These are phyloP conservation scores for Neoascia interrupta DNA, from an alignment of 2,888 invertebrate genomes.

Conservation along the genomic window DNA sequence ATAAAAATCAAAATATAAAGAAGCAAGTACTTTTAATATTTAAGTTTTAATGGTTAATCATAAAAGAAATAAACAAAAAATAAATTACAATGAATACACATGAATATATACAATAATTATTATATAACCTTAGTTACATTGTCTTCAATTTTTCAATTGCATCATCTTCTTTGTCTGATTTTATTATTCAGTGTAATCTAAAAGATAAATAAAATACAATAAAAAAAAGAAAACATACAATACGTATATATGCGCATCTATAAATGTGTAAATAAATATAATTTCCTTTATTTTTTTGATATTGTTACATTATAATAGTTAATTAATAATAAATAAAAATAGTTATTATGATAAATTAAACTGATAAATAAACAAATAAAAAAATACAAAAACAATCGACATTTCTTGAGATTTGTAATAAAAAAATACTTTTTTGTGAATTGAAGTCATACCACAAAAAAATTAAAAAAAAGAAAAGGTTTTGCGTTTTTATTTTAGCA, in stretches of 20 bases:
- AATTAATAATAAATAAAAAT: slow-evolving; percentile 54
- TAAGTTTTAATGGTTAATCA: slow-evolving; percentile 36
- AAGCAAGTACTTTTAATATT: slow-evolving; percentile 36
- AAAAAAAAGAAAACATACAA: background rate
- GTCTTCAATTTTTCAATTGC: slow-evolving; percentile 18
- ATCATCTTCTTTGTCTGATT: slow-evolving; percentile 17
- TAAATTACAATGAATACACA: slow-evolving; percentile 30
- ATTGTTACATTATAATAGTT: slow-evolving; percentile 64
- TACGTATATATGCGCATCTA: background rate
- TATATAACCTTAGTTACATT: slow-evolving; percentile 16
- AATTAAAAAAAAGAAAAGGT: slow-evolving; percentile 46
- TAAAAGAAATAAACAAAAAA: too few relatives aligned
- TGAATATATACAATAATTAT: slow-evolving; percentile 8
- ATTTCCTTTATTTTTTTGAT: slow-evolving; percentile 62
- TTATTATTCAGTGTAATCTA: slow-evolving; percentile 48
- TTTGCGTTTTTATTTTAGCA: slow-evolving; percentile 28
- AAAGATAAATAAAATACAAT: slow-evolving; percentile 18
- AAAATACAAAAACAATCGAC: slow-evolving; percentile 48
- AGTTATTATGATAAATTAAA: slow-evolving; percentile 66
- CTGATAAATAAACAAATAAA: slow-evolving; percentile 58
- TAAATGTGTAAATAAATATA: slow-evolving; percentile 36
- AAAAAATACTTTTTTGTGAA: slow-evolving; percentile 68
- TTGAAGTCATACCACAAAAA: slow-evolving; percentile 70
- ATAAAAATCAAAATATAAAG: too few relatives aligned
- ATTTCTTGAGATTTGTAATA: slow-evolving; percentile 70